Evolutionary conservation across 2,113 vertebrate genomes (phyloP), one percentile per base, ranked within the genome.

Genomic region (Pachyramphus minor): DNA sequence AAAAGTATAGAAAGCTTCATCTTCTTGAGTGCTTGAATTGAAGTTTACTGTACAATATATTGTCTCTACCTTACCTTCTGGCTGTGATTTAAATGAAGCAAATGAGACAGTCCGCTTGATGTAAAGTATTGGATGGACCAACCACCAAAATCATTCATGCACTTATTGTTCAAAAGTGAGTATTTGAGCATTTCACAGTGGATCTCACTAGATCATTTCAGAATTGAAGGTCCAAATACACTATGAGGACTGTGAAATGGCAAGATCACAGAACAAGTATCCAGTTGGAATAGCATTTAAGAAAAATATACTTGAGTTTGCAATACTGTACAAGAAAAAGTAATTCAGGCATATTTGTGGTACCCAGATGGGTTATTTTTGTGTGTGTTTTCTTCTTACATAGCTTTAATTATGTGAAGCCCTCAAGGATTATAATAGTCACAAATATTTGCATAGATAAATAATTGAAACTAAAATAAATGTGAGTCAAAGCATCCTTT

Each of bases 371-470:
- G 27, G 35, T 67, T 84, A 77, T 83, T 83, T 94, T 73, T 74
- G 14, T 5, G 2, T 7, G 1, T 30, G 13, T 21, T 67, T 84
- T 86, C 77, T 90, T 39, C 64, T 78, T 85, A 66, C 15, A 10
- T 17, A 78, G 33, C 37, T 95, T 94, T 93, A 93, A 84, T 96
- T 94, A 72, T 22, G 16, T 31, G 52, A 81, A 81, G 5, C 22
- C 64, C 72, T 92, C 28, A 33, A 77, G 83, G 73, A 81, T 63
- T 87, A 84, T 25, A 91, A 75, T 77, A 0, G 7, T 71, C 79
- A 71, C 44, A 95, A 96, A 95, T 96, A 95, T 96, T 95, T 96
- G 76, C 85, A 93, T 78, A 81, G 67, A 87, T 87, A 96, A 96
- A 95, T 80, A 90, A 88, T 91, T 85, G 84, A 91, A 93, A 84